A percentile compares a stretch with the other conserved stretches of the same genome.
phyloP scores from a whole-genome alignment of 2,888 invertebrate genomes.

The Andrena hattorfiana region DNA sequence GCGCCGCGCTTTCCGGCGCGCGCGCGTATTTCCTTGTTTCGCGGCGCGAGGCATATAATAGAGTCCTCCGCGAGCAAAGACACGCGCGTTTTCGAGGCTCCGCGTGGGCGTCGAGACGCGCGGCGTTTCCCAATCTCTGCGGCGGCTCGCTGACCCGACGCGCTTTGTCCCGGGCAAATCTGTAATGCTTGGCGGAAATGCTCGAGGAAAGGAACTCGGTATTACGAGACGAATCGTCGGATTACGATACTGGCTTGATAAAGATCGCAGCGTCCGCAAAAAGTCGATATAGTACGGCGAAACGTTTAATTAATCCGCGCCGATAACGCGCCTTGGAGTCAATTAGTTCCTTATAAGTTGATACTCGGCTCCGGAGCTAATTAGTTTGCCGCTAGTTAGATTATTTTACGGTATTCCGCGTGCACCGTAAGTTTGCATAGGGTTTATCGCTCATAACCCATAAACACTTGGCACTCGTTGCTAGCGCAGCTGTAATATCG shows the following conservation, averaged over 20 bases:
- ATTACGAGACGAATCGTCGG: not conserved
- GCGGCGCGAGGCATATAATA: slow-evolving; percentile 27
- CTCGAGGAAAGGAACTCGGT: not conserved
- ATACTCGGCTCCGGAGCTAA: slow-evolving; percentile 40
- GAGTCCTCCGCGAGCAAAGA: slow-evolving; percentile 36
- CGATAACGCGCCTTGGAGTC: slow-evolving; percentile 15
- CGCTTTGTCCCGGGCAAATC: slow-evolving; percentile 9
- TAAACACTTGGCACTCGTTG: slow-evolving; percentile 66
- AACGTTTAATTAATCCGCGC: slow-evolving; percentile 22
- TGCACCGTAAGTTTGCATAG: slow-evolving; percentile 49
- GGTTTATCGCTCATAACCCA: slow-evolving; percentile 65
- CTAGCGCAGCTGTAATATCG: slow-evolving; percentile 53
- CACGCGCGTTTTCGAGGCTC: slow-evolving; percentile 27
- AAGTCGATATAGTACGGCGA: slow-evolving; percentile 6
- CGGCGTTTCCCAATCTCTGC: slow-evolving; percentile 25
- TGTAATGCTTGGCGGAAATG: not conserved
- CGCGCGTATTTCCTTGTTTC: slow-evolving; percentile 29
- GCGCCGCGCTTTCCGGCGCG: slow-evolving; percentile 34
- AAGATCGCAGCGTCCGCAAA: not conserved
- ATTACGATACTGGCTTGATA: not conserved
- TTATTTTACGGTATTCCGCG: slow-evolving; percentile 46
- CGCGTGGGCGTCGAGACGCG: slow-evolving; percentile 17
- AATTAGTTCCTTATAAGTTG: slow-evolving; percentile 41
- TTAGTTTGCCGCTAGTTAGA: slow-evolving; percentile 51
- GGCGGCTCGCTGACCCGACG: slow-evolving; percentile 8